Evolutionary conservation across 2,113 vertebrate genomes (phyloP).

Genomic region (Tupaia tana): DNA sequence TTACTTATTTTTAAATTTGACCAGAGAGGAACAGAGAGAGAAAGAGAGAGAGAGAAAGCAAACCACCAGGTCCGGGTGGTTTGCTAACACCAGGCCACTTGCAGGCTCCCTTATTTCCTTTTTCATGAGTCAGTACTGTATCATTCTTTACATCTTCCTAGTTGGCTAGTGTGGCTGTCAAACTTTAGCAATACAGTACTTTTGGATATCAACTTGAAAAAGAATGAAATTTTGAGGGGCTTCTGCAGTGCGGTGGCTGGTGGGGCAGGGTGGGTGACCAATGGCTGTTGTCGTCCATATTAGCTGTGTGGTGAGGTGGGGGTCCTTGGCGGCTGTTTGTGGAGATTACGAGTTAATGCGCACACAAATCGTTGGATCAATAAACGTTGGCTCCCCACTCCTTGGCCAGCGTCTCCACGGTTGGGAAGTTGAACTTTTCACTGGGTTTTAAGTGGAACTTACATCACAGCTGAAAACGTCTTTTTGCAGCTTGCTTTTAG

Average conservation of each 20-base stretch:
- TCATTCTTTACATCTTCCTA: neutral
- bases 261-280: neutral
- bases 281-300: neutral
- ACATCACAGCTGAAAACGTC: neutral
- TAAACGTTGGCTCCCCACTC: neutral
- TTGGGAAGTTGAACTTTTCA: neutral
- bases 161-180: neutral
- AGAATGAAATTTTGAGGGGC: neutral
- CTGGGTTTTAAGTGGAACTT: neutral
- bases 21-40: too few species aligned
- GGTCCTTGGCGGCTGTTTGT: neutral
- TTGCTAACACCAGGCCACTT: too few species aligned
- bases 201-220: neutral
- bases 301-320: neutral
- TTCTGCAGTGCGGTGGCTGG: neutral
- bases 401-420: neutral
- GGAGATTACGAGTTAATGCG: neutral
- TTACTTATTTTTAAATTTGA: too few species aligned
- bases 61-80: too few species aligned
- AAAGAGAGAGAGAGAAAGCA: too few species aligned
- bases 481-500: neutral
- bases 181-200: neutral
- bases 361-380: neutral
- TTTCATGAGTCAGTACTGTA: neutral
- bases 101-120: neutral